These are phyloP conservation scores for Morpho deidamia DNA, from an alignment of 2,888 invertebrate genomes.

Conservation along the genomic window DNA sequence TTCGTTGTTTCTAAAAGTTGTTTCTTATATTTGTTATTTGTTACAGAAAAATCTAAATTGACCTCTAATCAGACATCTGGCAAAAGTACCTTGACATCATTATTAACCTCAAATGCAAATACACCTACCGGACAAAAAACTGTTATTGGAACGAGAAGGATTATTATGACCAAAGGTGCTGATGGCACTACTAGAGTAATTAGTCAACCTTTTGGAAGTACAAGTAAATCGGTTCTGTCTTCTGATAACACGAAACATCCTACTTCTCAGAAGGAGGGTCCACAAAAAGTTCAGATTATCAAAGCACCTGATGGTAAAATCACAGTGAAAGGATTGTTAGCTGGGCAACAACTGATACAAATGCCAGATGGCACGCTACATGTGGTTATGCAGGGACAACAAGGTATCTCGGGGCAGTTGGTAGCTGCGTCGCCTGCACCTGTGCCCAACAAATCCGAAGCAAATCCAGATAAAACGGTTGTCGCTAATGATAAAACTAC, in stretches of 20 bases:
- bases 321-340: conserved; percentile 92
- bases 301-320: conserved; percentile 94
- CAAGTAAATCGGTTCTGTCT: conserved; percentile 48
- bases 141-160: conserved; percentile 81
- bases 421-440: conserved; percentile 57
- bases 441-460: conserved; percentile 36
- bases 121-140: conserved; percentile 80
- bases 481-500: conserved; percentile 31
- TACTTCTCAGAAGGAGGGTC: conserved; percentile 59
- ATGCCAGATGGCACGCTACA: conserved; percentile 96
- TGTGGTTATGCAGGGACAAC: conserved; percentile 84
- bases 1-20: background rate
- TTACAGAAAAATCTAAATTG: conserved; percentile 58
- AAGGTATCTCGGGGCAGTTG: conserved; percentile 66
- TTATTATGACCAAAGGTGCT: conserved; percentile 86
- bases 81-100: conserved; percentile 82
- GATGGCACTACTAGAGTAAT: conserved; percentile 83
- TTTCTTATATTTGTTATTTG: background rate
- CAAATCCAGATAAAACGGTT: conserved; percentile 14
- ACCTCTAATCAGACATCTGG: conserved; percentile 75
- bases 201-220: conserved; percentile 74
- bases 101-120: conserved; percentile 71
- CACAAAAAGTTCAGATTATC: conserved; percentile 93
- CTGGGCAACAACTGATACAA: conserved; percentile 95
- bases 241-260: conserved; percentile 54